A percentile compares a stretch with the other conserved stretches of the same genome.
Evolutionary conservation across 2,888 invertebrate species (phyloP).

Genomic region (Dastarcus helophoroides): DNA sequence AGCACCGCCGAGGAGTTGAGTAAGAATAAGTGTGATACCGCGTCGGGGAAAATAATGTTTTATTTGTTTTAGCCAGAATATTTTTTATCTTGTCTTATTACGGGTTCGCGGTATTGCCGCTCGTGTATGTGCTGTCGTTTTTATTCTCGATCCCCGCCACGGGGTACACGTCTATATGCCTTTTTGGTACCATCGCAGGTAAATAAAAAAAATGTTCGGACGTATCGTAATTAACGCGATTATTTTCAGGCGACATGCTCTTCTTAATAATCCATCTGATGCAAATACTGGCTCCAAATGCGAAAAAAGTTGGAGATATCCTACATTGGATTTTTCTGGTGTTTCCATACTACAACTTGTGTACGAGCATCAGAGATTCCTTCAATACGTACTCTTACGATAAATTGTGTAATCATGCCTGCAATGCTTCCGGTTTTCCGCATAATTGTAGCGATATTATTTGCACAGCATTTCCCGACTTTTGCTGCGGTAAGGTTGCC

Average conservation of each 20-base stretch:
- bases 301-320: conserved; percentile 42
- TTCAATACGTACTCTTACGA: conserved; percentile 20
- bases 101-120: conserved; percentile 54
- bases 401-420: neutral
- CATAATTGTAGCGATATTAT: neutral
- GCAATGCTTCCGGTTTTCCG: neutral
- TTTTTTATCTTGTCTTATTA: conserved; percentile 46
- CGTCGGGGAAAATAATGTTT: neutral
- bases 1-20: conserved; percentile 40
- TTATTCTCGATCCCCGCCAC: conserved; percentile 54
- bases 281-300: conserved; percentile 43
- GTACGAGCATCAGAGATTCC: conserved; percentile 31
- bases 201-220: no score
- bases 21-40: conserved; percentile 18
- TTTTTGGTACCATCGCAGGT: conserved; percentile 13
- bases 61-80: conserved; percentile 7
- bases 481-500: no score
- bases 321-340: conserved; percentile 54
- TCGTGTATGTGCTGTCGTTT: conserved; percentile 54
- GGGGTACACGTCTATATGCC: conserved; percentile 40
- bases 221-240: no score
- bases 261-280: conserved; percentile 24
- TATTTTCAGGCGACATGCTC: conserved; percentile 1
- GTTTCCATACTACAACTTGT: conserved; percentile 56
- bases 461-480: neutral